Percentiles rank a stretch among this genome's conserved stretches.
These are phyloP conservation scores for Polylopha cassiicola DNA, from an alignment of 2,888 invertebrate genomes.

Conservation along the genomic window DNA sequence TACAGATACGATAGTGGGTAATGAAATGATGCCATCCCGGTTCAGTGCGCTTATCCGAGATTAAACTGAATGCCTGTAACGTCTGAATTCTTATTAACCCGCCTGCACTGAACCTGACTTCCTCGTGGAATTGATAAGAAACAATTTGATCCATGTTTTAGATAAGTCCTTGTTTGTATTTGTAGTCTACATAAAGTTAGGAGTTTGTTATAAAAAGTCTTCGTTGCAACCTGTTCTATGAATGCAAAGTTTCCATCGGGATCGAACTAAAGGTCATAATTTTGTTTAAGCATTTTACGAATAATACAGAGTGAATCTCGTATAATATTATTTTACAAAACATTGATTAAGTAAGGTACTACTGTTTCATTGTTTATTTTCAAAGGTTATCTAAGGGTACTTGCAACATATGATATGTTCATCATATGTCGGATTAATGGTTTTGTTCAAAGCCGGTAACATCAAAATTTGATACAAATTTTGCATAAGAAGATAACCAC, in stretches of 20 bases:
- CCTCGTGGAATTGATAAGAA: conserved; percentile 21
- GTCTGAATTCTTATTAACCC: conserved; percentile 25
- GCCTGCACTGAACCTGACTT: conserved; percentile 15
- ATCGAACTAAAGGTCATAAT: conserved; percentile 4
- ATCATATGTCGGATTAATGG: no score
- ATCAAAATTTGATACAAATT: conserved; percentile 67
- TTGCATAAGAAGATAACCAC: conserved; percentile 69
- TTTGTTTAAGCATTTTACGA: no score
- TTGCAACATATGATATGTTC: no score
- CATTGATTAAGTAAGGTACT: no score
- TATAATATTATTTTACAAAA: no score
- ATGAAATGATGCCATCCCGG: conserved; percentile 53
- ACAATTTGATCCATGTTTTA: conserved; percentile 21
- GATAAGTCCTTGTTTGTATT: conserved; percentile 18
- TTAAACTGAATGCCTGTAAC: conserved; percentile 44
- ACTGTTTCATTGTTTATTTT: no score
- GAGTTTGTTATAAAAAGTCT: conserved; percentile 11
- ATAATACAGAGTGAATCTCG: no score
- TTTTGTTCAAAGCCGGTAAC: conserved; percentile 17
- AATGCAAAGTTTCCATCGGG: conserved; percentile 6
- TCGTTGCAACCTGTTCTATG: conserved; percentile 53
- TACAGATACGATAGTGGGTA: conserved; percentile 48
- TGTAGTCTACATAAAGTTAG: conserved; percentile 12
- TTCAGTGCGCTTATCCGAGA: conserved; percentile 54
- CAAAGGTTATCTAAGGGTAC: no score